Percentiles rank a stretch among this genome's conserved stretches.
Conservation (phyloP, 2,113 vertebrate species). For the Catharus minimus region DNA sequence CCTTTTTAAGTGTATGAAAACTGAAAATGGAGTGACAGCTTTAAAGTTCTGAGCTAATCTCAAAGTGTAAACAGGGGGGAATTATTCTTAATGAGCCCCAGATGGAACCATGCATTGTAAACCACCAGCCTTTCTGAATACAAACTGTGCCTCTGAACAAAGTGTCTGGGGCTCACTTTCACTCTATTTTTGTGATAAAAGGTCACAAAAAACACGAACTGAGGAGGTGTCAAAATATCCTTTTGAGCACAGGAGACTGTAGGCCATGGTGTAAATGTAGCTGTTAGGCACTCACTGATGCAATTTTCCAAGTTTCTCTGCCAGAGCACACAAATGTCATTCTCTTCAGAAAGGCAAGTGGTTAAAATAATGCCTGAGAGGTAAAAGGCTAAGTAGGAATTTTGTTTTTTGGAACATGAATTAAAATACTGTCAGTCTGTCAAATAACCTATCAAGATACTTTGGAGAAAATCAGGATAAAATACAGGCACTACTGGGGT, state of each 20-base stretch:
- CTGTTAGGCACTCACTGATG: neutral
- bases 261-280: neutral
- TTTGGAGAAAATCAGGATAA: neutral
- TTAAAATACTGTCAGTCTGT: neutral
- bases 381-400: neutral
- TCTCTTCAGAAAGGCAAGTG: neutral
- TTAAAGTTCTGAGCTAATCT: neutral
- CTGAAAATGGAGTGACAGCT: neutral
- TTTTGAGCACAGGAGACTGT: neutral
- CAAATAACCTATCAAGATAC: neutral
- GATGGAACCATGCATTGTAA: neutral
- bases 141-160: neutral
- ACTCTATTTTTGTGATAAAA: constrained; percentile 32
- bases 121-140: neutral
- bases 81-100: constrained; percentile 25
- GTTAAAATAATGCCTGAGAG: neutral
- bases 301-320: neutral
- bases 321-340: neutral
- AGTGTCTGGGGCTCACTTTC: neutral
- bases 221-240: constrained; percentile 5
- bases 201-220: neutral
- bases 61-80: constrained; percentile 1
- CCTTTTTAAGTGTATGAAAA: neutral
- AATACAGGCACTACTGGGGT: neutral
- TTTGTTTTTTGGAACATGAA: neutral